These are phyloP conservation scores for Aphodius sticticus DNA, from an alignment of 2,888 invertebrate genomes.

Conservation along the genomic window DNA sequence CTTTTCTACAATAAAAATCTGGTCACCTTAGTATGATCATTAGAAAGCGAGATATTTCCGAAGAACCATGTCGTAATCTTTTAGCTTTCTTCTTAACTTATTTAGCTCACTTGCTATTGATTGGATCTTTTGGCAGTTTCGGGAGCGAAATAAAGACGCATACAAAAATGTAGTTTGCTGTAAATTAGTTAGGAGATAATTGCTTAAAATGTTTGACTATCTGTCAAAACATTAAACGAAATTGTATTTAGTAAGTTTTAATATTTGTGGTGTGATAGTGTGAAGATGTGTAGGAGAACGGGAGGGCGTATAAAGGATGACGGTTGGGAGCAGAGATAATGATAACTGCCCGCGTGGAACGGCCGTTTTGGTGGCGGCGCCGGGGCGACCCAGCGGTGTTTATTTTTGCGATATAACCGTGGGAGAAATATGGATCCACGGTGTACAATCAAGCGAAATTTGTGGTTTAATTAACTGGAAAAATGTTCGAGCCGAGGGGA, in stretches of 20 bases:
- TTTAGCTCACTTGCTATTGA: too few species aligned
- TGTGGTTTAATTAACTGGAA: conserved; percentile 26
- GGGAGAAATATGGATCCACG: conserved; percentile 23
- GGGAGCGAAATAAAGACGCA: too few species aligned
- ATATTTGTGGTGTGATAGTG: background rate
- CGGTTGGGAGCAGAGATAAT: conserved; percentile 19
- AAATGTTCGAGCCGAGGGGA: conserved; percentile 18
- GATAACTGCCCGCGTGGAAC: conserved; percentile 11
- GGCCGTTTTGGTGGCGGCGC: background rate
- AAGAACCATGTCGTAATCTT: too few species aligned
- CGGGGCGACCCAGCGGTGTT: conserved; percentile 13
- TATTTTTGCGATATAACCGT: conserved; percentile 13
- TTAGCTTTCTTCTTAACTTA: too few species aligned
- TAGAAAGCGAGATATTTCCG: too few species aligned
- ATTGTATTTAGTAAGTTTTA: background rate
- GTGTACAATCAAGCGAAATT: conserved; percentile 25
- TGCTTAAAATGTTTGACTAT: too few species aligned
- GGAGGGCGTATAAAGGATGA: conserved; percentile 8
- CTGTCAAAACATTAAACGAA: background rate
- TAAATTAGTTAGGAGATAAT: too few species aligned
- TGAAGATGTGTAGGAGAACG: background rate
- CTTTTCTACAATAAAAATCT: too few species aligned
- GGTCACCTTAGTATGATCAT: too few species aligned
- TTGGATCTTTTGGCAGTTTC: too few species aligned
- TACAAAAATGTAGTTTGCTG: too few species aligned